phyloP scores from a whole-genome alignment of 1,140 invertebrate genomes.

The Meloidogyne exigua region DNA sequence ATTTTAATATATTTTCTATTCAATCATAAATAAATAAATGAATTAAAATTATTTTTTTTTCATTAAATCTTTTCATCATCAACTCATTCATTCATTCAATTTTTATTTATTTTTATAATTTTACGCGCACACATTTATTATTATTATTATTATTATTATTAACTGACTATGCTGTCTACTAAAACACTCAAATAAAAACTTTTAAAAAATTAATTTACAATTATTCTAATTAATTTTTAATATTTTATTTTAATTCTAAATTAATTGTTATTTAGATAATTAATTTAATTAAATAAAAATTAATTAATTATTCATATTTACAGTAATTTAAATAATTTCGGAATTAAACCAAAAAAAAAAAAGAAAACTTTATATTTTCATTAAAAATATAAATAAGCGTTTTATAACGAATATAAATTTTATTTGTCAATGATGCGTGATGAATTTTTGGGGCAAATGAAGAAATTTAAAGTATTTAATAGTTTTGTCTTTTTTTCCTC shows the following conservation, averaged over 20 bases:
- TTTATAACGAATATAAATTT: not conserved
- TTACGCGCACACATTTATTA: not conserved
- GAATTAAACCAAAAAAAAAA: too few relatives aligned
- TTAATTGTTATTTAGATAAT: too few relatives aligned
- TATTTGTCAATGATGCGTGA: slow-evolving; percentile 1
- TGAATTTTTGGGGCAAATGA: slow-evolving; percentile 1
- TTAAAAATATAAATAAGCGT: not conserved
- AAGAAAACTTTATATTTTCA: not conserved
- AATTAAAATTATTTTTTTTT: not conserved
- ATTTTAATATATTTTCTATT: not conserved
- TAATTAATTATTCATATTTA: too few relatives aligned
- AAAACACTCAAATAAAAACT: not conserved
- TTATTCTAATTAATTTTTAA: too few relatives aligned
- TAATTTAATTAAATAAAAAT: too few relatives aligned
- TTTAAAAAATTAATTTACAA: too few relatives aligned
- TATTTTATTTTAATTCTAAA: too few relatives aligned
- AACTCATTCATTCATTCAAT: not conserved
- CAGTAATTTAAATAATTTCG: not conserved
- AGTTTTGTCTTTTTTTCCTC: not conserved
- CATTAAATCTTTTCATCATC: not conserved
- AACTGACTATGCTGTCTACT: not conserved
- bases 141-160: not conserved
- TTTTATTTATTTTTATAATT: not conserved
- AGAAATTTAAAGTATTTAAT: slow-evolving; percentile 1
- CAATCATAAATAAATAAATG: not conserved